Evolutionary conservation across 2,797 vertebrate genomes (phyloP).

Genomic region (Monodelphis domestica): DNA sequence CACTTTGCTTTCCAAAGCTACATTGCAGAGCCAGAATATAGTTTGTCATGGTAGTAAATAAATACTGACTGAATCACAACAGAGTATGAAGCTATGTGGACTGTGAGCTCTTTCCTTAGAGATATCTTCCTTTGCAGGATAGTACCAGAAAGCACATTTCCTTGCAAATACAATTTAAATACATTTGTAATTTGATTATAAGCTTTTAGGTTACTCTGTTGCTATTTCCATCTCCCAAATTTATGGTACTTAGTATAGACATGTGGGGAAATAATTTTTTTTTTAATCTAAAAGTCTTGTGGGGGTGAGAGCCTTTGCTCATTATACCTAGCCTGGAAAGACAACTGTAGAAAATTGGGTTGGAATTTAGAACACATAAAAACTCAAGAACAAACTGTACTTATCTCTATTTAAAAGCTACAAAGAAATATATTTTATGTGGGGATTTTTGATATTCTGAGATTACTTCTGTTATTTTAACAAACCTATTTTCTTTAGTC

Average conservation of each 20-base stretch:
- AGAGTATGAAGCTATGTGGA: neutral
- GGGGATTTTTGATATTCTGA: neutral
- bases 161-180: neutral
- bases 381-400: conserved; percentile 11
- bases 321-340: neutral
- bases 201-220: neutral
- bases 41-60: too few species aligned
- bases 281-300: conserved; percentile 4
- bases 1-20: neutral
- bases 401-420: neutral
- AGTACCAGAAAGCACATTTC: neutral
- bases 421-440: neutral
- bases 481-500: neutral
- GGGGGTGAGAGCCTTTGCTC: neutral
- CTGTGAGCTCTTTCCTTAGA: neutral
- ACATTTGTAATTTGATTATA: neutral
- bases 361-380: conserved; percentile 9
- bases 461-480: neutral
- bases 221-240: neutral
- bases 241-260: neutral
- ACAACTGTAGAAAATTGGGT: neutral
- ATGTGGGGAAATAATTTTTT: neutral
- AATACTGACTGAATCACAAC: neutral
- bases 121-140: neutral
- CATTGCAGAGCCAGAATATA: neutral